Evolutionary conservation across 2,888 invertebrate species (phyloP), one percentile per base, ranked within the genome.

Genomic region (Diaprepes abbreviatus): DNA sequence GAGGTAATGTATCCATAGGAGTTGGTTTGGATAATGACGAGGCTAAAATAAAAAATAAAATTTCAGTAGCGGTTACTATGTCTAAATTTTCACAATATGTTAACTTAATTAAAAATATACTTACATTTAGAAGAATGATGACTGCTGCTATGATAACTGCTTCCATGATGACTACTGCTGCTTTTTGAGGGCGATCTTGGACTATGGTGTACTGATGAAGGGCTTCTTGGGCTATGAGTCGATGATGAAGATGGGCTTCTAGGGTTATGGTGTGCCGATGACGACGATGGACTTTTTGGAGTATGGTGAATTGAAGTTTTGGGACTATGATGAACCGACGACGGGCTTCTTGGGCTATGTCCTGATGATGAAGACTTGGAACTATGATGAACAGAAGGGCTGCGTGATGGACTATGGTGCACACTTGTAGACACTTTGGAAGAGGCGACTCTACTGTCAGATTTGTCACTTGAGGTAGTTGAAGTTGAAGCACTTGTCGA

Each of bases 381-480:
- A 48, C 60, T 50, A 57, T 72, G 72, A 48, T 58, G 73, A 50
- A 50, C 63, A 38, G 67, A 69, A n/a, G 69, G 58, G 28, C 60
- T 62, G 24, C 35, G 17, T 12, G 48, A 60, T 21, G 60, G 31
- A 19, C 16, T 33, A 31, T 66, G 59, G 59, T 71, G 70, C 48
- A 38, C 52, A 43, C 55, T 50, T n/a, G 58, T 57, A 24, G 68
- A 12, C 45, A 19, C 40, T 62, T 66, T 70, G 16, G 70, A 64
- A 35, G 74, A 72, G 12, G 74, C 66, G 31, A 74, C 63, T 54
- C 70, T 70, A n/a, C 62, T 70, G 38, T 74, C 74, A 16, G 71
- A 66, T 65, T 74, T 74, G 45, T 64, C 65, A 17, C 60, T 54
- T 10, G 75, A 70, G 54, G 70, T 71, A 57, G 72, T 67, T 52